Base-by-base conservation (phyloP, 1,140 invertebrate genomes). In the Calosoma granatense region DNA sequence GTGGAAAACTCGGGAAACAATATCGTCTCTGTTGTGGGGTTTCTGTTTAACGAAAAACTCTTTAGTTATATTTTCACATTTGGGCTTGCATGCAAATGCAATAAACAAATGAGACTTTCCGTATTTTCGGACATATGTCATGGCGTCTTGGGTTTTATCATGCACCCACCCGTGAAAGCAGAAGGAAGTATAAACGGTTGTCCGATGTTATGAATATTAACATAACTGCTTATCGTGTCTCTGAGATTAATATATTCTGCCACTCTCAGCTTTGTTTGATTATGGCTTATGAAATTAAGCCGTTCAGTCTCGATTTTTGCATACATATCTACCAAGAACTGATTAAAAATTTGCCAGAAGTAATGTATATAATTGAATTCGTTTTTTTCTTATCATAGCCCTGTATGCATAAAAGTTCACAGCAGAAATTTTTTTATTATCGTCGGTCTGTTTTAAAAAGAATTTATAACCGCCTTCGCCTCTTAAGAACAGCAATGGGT, bases 11-110 rank as follows among this genome's bases (percentile, higher is more conserved):
- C 56, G 62, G 51, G 53, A 64, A 55, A 64, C 43, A 47, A 68
- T n/a, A 58, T 67, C 66, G 21, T 66, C 64, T 51, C 65, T 63
- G 53, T 70, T 65, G 1, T 22, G 54, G 3, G 67, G 41, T 22
- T 59, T 61, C 61, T 70, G 68, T 12, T 62, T 64, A 21, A 61
- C 20, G 21, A 67, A 51, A 15, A 73, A 57, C 41, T 67, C 62
- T 51, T 67, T 43, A 43, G 51, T 60, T 19, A 72, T 68, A 64
- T 70, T 67, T 22, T 20, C 20, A 66, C 66, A 72, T 36, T 65
- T 64, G 0, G 72, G 70, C 64, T 78, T 79, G 54, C 66, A 73
- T 15, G 78, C 79, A 20, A 79, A 72, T 0, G 61, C 59, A 53
- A 75, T 69, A 61, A 74, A 72, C 58, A 67, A 63, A 62, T 70